Base-by-base conservation (phyloP, 2,797 vertebrate genomes). In the Propithecus perrieri region DNA sequence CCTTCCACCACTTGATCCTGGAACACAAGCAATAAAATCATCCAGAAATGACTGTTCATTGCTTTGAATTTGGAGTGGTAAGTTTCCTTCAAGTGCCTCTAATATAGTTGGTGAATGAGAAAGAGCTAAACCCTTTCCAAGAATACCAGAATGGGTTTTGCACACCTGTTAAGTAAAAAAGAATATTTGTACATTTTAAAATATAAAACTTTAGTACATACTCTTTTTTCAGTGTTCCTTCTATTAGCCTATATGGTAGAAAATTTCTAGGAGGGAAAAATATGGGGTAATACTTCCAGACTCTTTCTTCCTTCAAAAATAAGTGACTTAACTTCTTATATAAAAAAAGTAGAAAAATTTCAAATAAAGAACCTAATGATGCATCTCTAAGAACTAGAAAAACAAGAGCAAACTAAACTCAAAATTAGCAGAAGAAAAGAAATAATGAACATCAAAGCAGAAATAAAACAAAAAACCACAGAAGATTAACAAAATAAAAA, bases 41-140 rank as follows among this genome's bases (percentile, higher is more conserved):
- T 99, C 99, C 91, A 99, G 99, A 97, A 99, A 99, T 2, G 99
- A 99, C 91, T 99, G 99, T 94, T 99, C 99, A 3, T 99, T 99
- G 98, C 99, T 99, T 98, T 99, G 99, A 26, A 99, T 99, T 96
- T 99, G 99, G 78, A 99, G 98, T 5, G 99, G 99, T 85, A 99
- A 99, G 92, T 99, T 99, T 96, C 99, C 99, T 97, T 99, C 99
- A 11, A 99, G 99, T 78, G 99, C 99, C 96, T 99, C 99, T 89
- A 99, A 97, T 96, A 99, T 99, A 63, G 99, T 99, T 75, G 99
- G 99, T 20, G 99, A 99, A 97, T 99, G 99, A 97, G 99, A 99
- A 14, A 99, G 98, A 59, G 99, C 99, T 97, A 99, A 98, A 24
- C 99, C 99, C 96, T 99, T 99, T 41, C 99, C 99, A 89, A 99